phyloP scores from a whole-genome alignment of 2,888 invertebrate species.

The Prosapia bicincta region DNA sequence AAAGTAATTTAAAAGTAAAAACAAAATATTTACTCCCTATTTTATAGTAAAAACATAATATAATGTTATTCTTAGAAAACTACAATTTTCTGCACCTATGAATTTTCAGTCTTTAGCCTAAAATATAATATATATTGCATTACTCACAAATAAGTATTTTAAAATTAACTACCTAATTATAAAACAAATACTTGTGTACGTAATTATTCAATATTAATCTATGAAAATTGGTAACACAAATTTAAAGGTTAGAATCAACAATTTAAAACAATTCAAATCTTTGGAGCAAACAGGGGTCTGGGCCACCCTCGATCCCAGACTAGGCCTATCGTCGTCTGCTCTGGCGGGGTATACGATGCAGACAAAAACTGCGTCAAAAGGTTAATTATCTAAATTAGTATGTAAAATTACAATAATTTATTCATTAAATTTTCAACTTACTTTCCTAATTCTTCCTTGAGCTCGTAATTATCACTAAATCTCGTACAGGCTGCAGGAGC shows the following conservation, averaged over 20 bases:
- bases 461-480: constrained; percentile 99
- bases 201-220: too few species aligned
- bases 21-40: too few species aligned
- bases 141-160: too few species aligned
- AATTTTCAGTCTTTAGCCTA: too few species aligned
- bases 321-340: constrained; percentile 31
- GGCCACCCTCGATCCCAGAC: constrained; percentile 18
- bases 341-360: constrained; percentile 15
- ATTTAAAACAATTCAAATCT: neutral
- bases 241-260: neutral
- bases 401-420: constrained; percentile 2
- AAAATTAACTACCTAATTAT: too few species aligned
- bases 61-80: too few species aligned
- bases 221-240: too few species aligned
- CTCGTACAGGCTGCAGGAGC: constrained; percentile 90
- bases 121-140: too few species aligned
- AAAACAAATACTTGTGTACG: too few species aligned
- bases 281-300: constrained; percentile 2
- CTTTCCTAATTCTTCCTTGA: constrained; percentile 99
- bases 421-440: constrained; percentile 56
- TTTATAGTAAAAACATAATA: too few species aligned
- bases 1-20: too few species aligned
- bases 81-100: too few species aligned
- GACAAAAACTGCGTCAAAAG: constrained; percentile 18
- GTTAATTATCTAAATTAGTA: constrained; percentile 24